Evolutionary conservation across 2,888 invertebrate genomes (phyloP), one percentile per base, ranked within the genome.

Genomic region (Cryptosula pallasiana): DNA sequence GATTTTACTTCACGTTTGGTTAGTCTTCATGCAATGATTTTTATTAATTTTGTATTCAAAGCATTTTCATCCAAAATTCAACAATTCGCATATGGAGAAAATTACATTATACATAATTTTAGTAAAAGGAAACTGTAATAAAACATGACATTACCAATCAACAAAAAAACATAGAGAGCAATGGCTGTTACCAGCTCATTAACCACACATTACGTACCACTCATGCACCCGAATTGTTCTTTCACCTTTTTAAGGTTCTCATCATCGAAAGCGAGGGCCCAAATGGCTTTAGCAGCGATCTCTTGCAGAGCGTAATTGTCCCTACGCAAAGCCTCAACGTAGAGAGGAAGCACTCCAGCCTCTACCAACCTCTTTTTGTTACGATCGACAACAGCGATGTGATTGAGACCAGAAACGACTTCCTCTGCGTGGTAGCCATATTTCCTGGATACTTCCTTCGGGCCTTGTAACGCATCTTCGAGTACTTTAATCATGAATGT

Each of bases 341-440:
- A 70, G 2, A 70, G 35, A 20, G 70, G 70, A 20, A 70, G 70
- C 1, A 70, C 70, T 35, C 70, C 70, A 13, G 45, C 36, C 3
- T 70, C 29, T 20, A 70, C 70, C 20, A 70, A 36, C 20, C 5
- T 29, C n/a, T 23, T 54, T 23, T 70, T 70, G 36, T 70, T 70
- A 45, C 23, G 9, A 23, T 70, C 70, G 2, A 54, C 36, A 16
- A 70, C 70, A 16, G 70, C 70, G 35, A 70, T 74, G 3, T 77
- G 75, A 9, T 75, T 76, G 27, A 80, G 70, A 1, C 79, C 79
- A 45, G 76, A 75, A 2, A 80, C 72, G 1, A 80, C 75, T 71
- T 80, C 80, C 13, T 77, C 73, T 16, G 77, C 73, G 55, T 76
- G 75, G 70, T 79, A 80, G 0, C 79, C 80, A 71, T 76, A 73